Conservation (phyloP, 1,140 invertebrate genomes). For the Lepidostoma basale region DNA sequence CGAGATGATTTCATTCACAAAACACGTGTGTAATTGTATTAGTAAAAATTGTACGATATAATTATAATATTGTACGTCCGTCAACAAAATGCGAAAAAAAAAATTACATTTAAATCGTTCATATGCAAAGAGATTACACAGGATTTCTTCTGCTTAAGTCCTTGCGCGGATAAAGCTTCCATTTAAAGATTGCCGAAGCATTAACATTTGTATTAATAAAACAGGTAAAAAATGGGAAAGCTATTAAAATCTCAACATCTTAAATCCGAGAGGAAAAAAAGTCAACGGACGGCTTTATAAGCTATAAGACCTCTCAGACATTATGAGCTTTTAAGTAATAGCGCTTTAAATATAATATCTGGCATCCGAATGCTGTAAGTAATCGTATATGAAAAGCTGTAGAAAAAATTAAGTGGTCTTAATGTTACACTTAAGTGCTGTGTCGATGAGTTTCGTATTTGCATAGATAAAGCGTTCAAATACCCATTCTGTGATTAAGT, state of each 20-base stretch:
- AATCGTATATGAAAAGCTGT: constrained; percentile 28
- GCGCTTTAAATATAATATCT: constrained; percentile 23
- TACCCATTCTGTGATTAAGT: constrained; percentile 1
- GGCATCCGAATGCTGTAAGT: constrained; percentile 21
- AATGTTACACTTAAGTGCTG: constrained; percentile 42
- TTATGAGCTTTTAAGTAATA: constrained; percentile 24
- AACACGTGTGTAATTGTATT: too few relatives aligned
- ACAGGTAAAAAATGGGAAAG: too few relatives aligned
- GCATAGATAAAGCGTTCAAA: constrained; percentile 44
- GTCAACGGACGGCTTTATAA: constrained; percentile 3
- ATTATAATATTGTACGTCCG: too few relatives aligned
- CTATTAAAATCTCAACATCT: constrained; percentile 9
- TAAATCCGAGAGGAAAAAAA: constrained; percentile 16
- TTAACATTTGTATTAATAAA: too few relatives aligned
- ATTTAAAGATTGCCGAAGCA: too few relatives aligned
- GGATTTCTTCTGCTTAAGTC: too few relatives aligned
- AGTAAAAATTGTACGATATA: too few relatives aligned
- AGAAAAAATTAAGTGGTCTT: constrained; percentile 44
- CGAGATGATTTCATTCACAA: too few relatives aligned
- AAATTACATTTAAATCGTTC: too few relatives aligned
- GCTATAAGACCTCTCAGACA: constrained; percentile 6
- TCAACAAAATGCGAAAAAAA: too few relatives aligned
- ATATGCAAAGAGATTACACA: too few relatives aligned
- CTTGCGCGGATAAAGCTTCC: too few relatives aligned
- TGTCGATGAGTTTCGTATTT: constrained; percentile 44